Conservation (phyloP, 2,797 vertebrate genomes). For the Periophthalmus magnuspinnatus region DNA sequence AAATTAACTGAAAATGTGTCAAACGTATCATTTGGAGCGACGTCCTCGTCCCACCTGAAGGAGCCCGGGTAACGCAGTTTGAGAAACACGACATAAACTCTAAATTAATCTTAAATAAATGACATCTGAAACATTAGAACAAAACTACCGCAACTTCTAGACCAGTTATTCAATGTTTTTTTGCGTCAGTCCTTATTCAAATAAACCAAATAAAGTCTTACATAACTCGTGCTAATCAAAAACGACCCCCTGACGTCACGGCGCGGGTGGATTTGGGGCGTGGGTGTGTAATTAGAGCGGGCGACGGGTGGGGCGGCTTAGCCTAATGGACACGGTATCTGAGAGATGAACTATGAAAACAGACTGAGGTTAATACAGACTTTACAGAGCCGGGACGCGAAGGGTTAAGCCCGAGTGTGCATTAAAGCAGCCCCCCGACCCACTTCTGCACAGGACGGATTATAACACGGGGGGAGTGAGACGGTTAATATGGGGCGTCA, state of each 20-base stretch:
- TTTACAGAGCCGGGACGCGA: conserved; percentile 55
- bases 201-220: conserved; percentile 15
- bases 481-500: conserved; percentile 59
- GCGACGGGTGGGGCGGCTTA: conserved; percentile 35
- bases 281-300: conserved; percentile 38
- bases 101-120: no score
- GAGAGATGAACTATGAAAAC: conserved; percentile 52
- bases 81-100: no score
- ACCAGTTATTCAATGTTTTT: no score
- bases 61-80: no score
- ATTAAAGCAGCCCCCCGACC: conserved; percentile 65
- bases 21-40: no score
- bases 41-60: no score
- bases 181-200: no score
- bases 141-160: no score
- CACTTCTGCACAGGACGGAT: conserved; percentile 64
- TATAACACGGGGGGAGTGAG: conserved; percentile 68
- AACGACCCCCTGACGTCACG: conserved; percentile 28
- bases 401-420: conserved; percentile 61
- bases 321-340: conserved; percentile 21
- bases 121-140: no score
- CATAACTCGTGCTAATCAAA: conserved; percentile 49
- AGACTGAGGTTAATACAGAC: conserved; percentile 49
- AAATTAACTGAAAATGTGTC: no score
- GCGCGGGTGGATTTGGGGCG: conserved; percentile 5